Base-by-base conservation (phyloP, 2,797 vertebrate genomes). In the Lithobates pipiens region DNA sequence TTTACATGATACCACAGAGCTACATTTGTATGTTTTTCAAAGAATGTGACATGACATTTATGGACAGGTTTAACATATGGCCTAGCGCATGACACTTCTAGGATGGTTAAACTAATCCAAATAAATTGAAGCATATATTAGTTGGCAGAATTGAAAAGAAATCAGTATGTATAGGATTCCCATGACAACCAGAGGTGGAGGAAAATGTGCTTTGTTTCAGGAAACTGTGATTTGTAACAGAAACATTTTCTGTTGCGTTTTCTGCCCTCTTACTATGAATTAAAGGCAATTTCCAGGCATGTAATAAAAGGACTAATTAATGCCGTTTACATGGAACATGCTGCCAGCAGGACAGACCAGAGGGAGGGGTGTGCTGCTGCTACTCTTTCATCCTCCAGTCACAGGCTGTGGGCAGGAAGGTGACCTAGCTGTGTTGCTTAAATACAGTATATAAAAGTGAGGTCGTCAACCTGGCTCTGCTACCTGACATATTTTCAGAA, bases 1-100 rank as follows among this genome's bases (percentile, higher is more conserved):
- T 78, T 83, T 89, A 23, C 90, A 88, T 84, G 90, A 61, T 88
- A 73, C 44, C 89, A 88, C 89, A 92, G 81, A 90, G 88, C 61
- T 80, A 73, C 72, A 68, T 87, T 76, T 77, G 80, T 82, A 72
- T 77, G 80, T 86, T 72, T 82, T 74, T 67, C 67, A 42, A 82
- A 76, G 73, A 73, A 86, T 83, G n/a, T 71, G 80, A 86, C 80
- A 75, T 83, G 85, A 72, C 80, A 83, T 86, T 83, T 86, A 83
- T 86, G 42, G 76, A 75, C 76, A 79, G 50, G 39, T 83, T 50
- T 72, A 82, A 77, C 39, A 70, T 86, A 82, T 65, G 39, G 78
- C 73, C 63, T 25, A 61, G 84, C 78, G 70, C 84, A 50, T 76
- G 78, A 82, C 85, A 79, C 72, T 73, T 78, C 80, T 82, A 69